A percentile compares a stretch with the other conserved stretches of the same genome.
Conservation (phyloP, 2,797 vertebrate species). For the Propithecus perrieri region DNA sequence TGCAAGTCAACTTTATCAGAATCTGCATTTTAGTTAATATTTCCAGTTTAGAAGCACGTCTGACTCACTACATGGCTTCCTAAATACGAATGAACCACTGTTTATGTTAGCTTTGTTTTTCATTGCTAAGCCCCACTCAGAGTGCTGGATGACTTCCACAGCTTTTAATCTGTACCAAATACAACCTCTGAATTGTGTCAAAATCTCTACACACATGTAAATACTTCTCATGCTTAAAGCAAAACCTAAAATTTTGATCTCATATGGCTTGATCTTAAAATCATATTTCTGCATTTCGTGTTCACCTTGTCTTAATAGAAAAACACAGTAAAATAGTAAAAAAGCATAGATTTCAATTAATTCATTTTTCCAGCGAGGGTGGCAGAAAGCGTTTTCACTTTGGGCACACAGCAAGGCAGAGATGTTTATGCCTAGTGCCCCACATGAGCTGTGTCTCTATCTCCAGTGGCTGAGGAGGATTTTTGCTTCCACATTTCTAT, state of each 20-base stretch:
- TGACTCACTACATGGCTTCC: background rate
- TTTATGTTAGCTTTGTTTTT: background rate
- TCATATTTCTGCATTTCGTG: background rate
- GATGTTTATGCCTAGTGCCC: too few relatives aligned
- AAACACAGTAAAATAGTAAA: background rate
- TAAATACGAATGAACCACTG: background rate
- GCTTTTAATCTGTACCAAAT: background rate
- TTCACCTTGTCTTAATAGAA: background rate
- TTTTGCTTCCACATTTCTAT: too few relatives aligned
- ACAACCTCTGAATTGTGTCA: background rate
- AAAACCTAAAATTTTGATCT: background rate
- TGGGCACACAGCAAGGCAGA: background rate
- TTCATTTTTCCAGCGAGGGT: background rate
- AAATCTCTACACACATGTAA: background rate
- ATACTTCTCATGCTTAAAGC: background rate
- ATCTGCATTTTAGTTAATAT: slow-evolving; percentile 14
- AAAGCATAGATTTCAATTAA: background rate
- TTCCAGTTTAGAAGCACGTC: background rate
- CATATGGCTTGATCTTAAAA: background rate
- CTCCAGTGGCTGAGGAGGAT: too few relatives aligned
- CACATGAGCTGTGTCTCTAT: too few relatives aligned
- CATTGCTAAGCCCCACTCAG: background rate
- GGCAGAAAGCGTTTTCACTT: background rate
- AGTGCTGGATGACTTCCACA: background rate
- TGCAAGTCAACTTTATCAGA: background rate